Evolutionary conservation across 2,113 vertebrate species (phyloP).

Genomic region (Serilophus lunatus): DNA sequence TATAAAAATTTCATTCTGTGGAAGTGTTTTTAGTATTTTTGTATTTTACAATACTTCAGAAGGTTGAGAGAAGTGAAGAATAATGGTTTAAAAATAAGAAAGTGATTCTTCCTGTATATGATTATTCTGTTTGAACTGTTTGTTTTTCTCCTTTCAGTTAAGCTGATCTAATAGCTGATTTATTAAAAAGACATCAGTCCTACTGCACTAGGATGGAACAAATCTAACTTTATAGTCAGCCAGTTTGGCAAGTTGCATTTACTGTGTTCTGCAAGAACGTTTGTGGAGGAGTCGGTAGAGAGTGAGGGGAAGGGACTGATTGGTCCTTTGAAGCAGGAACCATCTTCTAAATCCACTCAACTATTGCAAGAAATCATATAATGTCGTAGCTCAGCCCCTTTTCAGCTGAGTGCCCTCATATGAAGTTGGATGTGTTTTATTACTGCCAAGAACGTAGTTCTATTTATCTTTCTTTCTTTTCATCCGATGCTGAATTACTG

Average conservation of each 20-base stretch:
- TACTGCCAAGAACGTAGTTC: neutral
- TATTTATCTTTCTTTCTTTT: neutral
- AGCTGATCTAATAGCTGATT: neutral
- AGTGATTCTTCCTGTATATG: neutral
- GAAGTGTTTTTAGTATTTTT: neutral
- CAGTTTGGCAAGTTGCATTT: neutral
- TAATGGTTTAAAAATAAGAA: neutral
- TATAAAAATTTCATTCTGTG: neutral
- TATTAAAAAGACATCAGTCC: neutral
- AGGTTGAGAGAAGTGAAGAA: neutral
- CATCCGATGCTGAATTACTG: neutral
- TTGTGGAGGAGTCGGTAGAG: neutral
- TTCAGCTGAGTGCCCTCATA: neutral
- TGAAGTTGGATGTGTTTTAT: neutral
- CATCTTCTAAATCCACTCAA: neutral
- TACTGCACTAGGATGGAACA: neutral
- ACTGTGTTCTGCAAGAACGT: neutral
- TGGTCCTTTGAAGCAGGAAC: neutral
- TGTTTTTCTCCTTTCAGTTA: neutral
- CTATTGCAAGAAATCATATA: neutral
- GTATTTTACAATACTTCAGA: neutral
- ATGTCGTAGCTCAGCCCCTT: neutral
- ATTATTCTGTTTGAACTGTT: neutral
- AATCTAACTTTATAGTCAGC: neutral
- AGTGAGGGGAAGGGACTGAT: neutral